phyloP scores from a whole-genome alignment of 2,113 vertebrate genomes.

The Lota lota region DNA sequence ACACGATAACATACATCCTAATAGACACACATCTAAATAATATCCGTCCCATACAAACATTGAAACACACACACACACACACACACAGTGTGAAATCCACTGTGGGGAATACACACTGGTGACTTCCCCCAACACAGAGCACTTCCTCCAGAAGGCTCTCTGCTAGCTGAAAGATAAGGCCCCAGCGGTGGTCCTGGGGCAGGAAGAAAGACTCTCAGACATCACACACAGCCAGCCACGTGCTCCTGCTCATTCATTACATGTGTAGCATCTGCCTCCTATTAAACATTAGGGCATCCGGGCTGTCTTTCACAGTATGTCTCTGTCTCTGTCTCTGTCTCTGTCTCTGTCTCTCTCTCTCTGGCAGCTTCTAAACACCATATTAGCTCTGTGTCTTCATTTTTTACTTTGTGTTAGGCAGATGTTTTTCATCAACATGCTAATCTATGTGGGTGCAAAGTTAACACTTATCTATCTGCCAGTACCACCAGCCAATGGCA shows the following conservation, averaged over 20 bases:
- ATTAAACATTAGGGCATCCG: conserved; percentile 74
- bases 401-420: too few relatives aligned
- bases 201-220: conserved; percentile 78
- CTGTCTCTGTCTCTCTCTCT: too few relatives aligned
- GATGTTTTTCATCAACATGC: too few relatives aligned
- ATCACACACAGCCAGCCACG: conserved; percentile 76
- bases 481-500: too few relatives aligned
- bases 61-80: conserved; percentile 14
- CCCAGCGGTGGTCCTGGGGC: conserved; percentile 77
- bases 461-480: too few relatives aligned
- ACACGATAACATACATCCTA: too few relatives aligned
- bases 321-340: conserved; percentile 35
- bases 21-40: too few relatives aligned
- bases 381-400: too few relatives aligned
- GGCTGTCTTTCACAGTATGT: conserved; percentile 65
- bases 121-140: conserved; percentile 42
- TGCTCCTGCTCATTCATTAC: conserved; percentile 76
- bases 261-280: conserved; percentile 79
- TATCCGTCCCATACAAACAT: too few relatives aligned
- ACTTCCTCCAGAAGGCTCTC: conserved; percentile 59
- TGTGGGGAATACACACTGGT: conserved; percentile 3
- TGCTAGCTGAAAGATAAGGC: conserved; percentile 78
- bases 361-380: too few relatives aligned
- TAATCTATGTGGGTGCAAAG: too few relatives aligned
- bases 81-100: not conserved